These are phyloP conservation scores for Cephus cinctus DNA, from an alignment of 1,140 invertebrate genomes.

Conservation along the genomic window DNA sequence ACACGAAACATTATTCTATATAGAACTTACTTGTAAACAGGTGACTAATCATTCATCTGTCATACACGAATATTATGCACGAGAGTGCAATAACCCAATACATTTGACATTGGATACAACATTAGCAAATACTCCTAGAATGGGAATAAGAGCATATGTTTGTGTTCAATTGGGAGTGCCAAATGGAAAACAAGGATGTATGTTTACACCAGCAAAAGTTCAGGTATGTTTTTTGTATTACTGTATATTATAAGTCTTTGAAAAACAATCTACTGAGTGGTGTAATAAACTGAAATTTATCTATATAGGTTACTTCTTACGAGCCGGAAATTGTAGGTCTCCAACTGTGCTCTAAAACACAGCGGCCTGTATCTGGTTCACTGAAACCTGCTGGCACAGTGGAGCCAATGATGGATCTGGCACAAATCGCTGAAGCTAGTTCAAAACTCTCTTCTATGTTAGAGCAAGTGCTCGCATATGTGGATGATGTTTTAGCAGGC, in stretches of 20 bases:
- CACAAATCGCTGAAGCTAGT: slow-evolving; percentile 82
- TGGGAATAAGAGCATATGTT: slow-evolving; percentile 90
- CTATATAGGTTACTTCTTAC: slow-evolving; percentile 69
- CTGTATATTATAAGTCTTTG: neutral
- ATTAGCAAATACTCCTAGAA: slow-evolving; percentile 70
- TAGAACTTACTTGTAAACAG: slow-evolving; percentile 17
- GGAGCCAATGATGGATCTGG: slow-evolving; percentile 81
- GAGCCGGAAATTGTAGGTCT: slow-evolving; percentile 86
- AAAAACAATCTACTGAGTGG: neutral
- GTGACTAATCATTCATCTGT: slow-evolving; percentile 95
- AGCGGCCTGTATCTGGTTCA: slow-evolving; percentile 39
- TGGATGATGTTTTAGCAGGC: slow-evolving; percentile 82
- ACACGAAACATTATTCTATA: no score
- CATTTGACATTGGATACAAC: slow-evolving; percentile 94
- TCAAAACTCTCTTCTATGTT: slow-evolving; percentile 73
- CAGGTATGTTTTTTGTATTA: slow-evolving; percentile 50
- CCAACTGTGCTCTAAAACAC: slow-evolving; percentile 75
- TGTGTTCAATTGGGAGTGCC: slow-evolving; percentile 71
- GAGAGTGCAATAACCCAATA: slow-evolving; percentile 90
- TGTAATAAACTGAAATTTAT: slow-evolving; percentile 1
- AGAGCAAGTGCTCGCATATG: slow-evolving; percentile 81
- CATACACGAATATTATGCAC: slow-evolving; percentile 95
- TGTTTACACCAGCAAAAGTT: slow-evolving; percentile 92
- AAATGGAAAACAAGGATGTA: slow-evolving; percentile 87
- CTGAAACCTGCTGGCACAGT: slow-evolving; percentile 59